Evolutionary conservation across 1,140 invertebrate species (phyloP).

Genomic region (Macrocentrus cingulum): DNA sequence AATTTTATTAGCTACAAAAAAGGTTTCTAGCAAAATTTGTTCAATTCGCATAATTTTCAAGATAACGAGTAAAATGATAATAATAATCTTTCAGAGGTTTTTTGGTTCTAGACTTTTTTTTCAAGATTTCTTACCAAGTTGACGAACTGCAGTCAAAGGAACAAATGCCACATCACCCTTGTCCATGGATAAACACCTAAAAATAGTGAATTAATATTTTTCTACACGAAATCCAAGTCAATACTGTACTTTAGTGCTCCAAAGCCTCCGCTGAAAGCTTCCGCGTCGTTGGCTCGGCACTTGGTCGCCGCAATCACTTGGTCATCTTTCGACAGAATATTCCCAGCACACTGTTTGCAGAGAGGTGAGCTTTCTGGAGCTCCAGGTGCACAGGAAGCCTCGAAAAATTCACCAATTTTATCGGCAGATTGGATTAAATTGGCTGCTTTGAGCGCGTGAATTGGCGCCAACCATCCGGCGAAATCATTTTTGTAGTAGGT

Average conservation of each 20-base stretch:
- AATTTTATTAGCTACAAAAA: too few relatives aligned
- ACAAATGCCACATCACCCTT: slow-evolving; percentile 67
- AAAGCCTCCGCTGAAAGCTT: slow-evolving; percentile 53
- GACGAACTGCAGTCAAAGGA: slow-evolving; percentile 42
- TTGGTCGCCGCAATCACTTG: slow-evolving; percentile 40
- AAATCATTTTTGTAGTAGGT: slow-evolving; percentile 46
- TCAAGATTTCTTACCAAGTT: slow-evolving; percentile 31
- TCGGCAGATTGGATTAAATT: slow-evolving; percentile 54
- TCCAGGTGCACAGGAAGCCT: slow-evolving; percentile 53
- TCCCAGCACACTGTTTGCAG: slow-evolving; percentile 54
- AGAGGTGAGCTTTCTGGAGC: slow-evolving; percentile 45
- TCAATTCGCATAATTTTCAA: too few relatives aligned
- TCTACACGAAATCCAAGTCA: background rate
- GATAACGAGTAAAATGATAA: too few relatives aligned
- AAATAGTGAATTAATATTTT: background rate
- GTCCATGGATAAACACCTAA: slow-evolving; percentile 64
- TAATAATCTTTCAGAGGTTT: too few relatives aligned
- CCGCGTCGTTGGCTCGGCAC: slow-evolving; percentile 48
- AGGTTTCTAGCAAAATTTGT: too few relatives aligned
- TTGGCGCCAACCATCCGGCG: slow-evolving; percentile 62
- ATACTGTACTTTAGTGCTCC: slow-evolving; percentile 65
- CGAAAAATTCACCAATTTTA: slow-evolving; percentile 59
- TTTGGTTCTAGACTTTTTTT: too few relatives aligned
- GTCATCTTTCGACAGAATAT: slow-evolving; percentile 44
- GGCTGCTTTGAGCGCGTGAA: slow-evolving; percentile 53